Percentiles rank a stretch among this genome's conserved stretches.
Conservation (phyloP, 1,140 invertebrate species). For the Atta texana region DNA sequence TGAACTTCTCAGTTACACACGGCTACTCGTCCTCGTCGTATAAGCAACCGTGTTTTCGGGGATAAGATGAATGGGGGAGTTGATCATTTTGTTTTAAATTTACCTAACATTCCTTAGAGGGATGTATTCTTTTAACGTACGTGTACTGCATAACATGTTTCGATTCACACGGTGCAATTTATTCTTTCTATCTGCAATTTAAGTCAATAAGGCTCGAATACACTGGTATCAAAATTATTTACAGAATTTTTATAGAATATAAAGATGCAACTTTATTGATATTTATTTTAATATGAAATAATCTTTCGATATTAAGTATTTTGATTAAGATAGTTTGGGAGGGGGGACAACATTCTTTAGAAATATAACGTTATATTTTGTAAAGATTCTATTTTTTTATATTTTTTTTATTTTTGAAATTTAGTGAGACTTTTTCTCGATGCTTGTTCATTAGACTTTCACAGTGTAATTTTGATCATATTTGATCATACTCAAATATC, state of each 20-base stretch:
- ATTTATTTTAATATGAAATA: not conserved
- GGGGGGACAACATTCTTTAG: not conserved
- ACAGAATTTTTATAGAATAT: constrained; percentile 3
- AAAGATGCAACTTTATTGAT: not conserved
- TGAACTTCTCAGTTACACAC: constrained; percentile 77
- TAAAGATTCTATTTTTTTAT: not conserved
- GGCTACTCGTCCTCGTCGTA: constrained; percentile 69
- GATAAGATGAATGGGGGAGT: constrained; percentile 40
- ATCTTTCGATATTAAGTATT: not conserved
- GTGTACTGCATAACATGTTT: not conserved
- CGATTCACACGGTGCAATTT: not conserved
- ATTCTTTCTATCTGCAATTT: constrained; percentile 15
- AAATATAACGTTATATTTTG: not conserved
- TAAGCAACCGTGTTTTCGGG: constrained; percentile 13
- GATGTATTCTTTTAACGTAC: not conserved
- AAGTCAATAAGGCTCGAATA: not conserved
- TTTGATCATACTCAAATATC: constrained; percentile 2
- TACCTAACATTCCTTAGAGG: constrained; percentile 8
- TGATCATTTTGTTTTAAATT: constrained; percentile 49
- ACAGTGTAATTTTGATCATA: not conserved
- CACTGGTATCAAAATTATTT: constrained; percentile 14
- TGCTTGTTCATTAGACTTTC: constrained; percentile 20
- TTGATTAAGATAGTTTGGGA: not conserved
- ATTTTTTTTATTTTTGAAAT: not conserved
- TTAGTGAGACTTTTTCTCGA: constrained; percentile 17